A percentile compares a stretch with the other conserved stretches of the same genome.
Conservation (phyloP, 2,113 vertebrate genomes). For the Peucedramus taeniatus region DNA sequence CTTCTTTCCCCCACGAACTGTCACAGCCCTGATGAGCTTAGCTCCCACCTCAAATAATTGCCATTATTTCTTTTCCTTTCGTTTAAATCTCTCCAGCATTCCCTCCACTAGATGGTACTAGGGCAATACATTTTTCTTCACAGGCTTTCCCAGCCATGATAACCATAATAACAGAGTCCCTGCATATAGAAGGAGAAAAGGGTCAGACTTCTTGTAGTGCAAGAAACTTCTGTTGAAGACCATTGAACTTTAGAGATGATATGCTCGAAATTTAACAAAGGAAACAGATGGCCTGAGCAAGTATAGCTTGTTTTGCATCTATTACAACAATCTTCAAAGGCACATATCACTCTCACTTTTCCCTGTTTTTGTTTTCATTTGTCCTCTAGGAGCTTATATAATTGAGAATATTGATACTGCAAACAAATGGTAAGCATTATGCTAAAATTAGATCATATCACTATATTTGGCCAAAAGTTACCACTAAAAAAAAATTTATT, state of each 20-base stretch:
- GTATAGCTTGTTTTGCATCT: background rate
- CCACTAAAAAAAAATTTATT: background rate
- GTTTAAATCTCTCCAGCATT: background rate
- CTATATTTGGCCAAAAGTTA: background rate
- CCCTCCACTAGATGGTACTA: slow-evolving; percentile 60
- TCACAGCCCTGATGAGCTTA: background rate
- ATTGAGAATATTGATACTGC: background rate
- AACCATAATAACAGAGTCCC: background rate
- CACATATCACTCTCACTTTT: background rate
- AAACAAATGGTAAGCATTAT: background rate
- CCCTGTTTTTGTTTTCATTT: background rate
- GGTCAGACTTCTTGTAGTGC: background rate
- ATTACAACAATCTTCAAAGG: background rate
- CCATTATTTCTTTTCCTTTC: background rate
- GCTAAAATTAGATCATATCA: background rate
- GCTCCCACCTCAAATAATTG: background rate
- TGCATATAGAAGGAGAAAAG: background rate
- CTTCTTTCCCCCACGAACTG: background rate
- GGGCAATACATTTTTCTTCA: background rate
- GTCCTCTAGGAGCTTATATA: background rate
- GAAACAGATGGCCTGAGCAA: background rate
- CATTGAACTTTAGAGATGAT: background rate
- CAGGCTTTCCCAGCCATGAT: background rate
- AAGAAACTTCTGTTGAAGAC: background rate
- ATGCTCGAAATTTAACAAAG: background rate